Evolutionary conservation across 2,113 vertebrate species (phyloP), one percentile per base, ranked within the genome.

Genomic region (Bettongia penicillata): DNA sequence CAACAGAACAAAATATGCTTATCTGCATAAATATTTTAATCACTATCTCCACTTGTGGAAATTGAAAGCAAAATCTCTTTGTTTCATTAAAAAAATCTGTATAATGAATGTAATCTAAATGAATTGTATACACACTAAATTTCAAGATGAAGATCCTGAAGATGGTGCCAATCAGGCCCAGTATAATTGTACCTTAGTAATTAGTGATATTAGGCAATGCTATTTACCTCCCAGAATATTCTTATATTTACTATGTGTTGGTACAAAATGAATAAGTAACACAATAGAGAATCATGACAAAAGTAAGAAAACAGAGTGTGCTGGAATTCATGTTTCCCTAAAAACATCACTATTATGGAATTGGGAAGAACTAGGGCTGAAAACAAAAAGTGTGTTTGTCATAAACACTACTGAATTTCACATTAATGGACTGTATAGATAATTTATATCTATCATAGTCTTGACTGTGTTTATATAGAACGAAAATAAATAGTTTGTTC

Each of bases 21-120:
- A 92, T 92, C 52, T 90, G 95, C 48, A 96, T 97, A 97, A 98
- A 98, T 97, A 98, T 97, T 97, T 97, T 98, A 97, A 96, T 97
- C 94, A 96, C 96, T 97, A 90, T 94, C 53, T 97, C 89, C 93
- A 91, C n/a, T 92, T 97, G 89, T 95, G 92, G 97, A 98, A 96
- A 97, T 91, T 95, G 50, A 95, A 97, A 94, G 51, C 92, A 93
- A 23, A 93, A 53, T 94, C 47, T 97, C 55, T 93, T 53, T 94
- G 90, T 93, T 97, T 98, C 95, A 95, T 93, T 97, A 94, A 95
- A 96, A 96, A 96, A 94, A 92, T 97, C 77, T 95, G 93, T 96
- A 97, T 97, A 97, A 97, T 97, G 97, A 97, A 97, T 97, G 93
- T 93, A 97, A 97, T 97, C 93, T 98, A 97, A 98, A 93, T 96